Evolutionary conservation across 2,797 vertebrate genomes (phyloP), one percentile per base, ranked within the genome.

Genomic region (Parotocinclus haroldoi): DNA sequence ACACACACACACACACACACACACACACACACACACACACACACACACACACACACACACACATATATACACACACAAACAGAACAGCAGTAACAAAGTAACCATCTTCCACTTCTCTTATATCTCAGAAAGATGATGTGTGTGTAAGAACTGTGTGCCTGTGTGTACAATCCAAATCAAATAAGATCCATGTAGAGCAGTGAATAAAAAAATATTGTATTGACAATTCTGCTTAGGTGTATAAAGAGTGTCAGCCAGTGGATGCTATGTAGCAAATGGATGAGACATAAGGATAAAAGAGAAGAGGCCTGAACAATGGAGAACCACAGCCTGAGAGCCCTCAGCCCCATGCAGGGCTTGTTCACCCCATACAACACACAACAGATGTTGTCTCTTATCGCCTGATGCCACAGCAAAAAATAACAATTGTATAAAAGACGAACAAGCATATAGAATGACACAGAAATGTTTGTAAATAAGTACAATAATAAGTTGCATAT

Each of bases 351-450:
- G 85, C 85, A 63, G 89, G 88, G 91, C 84, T 78, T 84, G 84
- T 87, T 85, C 90, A 86, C 89, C 88, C 88, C 85, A 84, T 74
- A 88, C 88, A 94, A 92, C 86, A 85, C 83, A 91, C 93, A 96
- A 91, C 94, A 96, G 94, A 96, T 96, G 92, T 92, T 93, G 85
- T 88, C 87, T 91, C 90, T 94, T 93, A 95, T 94, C 92, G 87
- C 82, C 82, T 86, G 81, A 78, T 81, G 82, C 85, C 78, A 92
- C 79, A 88, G 88, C 86, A 91, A 74, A 68, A 91, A 93, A 89
- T 90, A 93, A 91, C 90, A 86, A 92, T 90, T 86, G 88, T 85
- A 87, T 87, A 82, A 84, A 76, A 85, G 85, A 85, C 88, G 90
- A 88, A 19, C 82, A 62, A 81, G 79, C 82, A 78, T 81, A 58